Conservation (phyloP, 2,113 vertebrate species). For the Alosa alosa region DNA sequence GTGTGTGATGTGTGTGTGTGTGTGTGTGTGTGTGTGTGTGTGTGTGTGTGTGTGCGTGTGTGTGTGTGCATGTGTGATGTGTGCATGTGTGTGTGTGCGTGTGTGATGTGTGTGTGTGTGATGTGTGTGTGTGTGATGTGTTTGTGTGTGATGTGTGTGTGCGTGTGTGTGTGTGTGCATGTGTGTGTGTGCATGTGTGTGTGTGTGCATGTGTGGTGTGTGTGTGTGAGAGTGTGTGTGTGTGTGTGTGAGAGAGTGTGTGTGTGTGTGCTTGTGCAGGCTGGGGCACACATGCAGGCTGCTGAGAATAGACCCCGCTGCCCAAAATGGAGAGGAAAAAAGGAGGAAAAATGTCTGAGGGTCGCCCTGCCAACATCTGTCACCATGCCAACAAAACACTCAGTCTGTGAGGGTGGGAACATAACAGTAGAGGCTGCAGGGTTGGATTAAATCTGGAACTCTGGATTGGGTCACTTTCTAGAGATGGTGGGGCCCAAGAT, state of each 20-base stretch:
- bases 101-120: too few relatives aligned
- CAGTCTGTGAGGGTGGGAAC: constrained; percentile 29
- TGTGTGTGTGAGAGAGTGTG: not conserved
- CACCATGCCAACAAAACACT: constrained; percentile 47
- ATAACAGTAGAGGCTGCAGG: not conserved
- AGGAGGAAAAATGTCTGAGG: constrained; percentile 28
- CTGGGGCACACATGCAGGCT: constrained; percentile 2
- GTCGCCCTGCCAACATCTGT: constrained; percentile 43
- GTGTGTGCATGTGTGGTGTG: too few relatives aligned
- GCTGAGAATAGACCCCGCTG: constrained; percentile 13
- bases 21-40: too few relatives aligned
- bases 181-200: too few relatives aligned
- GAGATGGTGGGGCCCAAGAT: not conserved
- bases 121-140: too few relatives aligned
- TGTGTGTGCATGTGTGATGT: too few relatives aligned
- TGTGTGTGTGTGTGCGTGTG: not conserved
- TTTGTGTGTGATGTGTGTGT: too few relatives aligned
- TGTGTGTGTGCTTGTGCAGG: not conserved
- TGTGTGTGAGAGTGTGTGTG: too few relatives aligned
- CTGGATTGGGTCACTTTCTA: not conserved
- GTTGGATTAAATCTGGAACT: constrained; percentile 17
- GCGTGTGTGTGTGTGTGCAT: too few relatives aligned
- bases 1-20: too few relatives aligned
- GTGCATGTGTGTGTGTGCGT: too few relatives aligned
- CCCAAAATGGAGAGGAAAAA: constrained; percentile 16